These are phyloP conservation scores for Hepsetus odoe DNA, from an alignment of 2,113 vertebrate genomes.

Conservation along the genomic window DNA sequence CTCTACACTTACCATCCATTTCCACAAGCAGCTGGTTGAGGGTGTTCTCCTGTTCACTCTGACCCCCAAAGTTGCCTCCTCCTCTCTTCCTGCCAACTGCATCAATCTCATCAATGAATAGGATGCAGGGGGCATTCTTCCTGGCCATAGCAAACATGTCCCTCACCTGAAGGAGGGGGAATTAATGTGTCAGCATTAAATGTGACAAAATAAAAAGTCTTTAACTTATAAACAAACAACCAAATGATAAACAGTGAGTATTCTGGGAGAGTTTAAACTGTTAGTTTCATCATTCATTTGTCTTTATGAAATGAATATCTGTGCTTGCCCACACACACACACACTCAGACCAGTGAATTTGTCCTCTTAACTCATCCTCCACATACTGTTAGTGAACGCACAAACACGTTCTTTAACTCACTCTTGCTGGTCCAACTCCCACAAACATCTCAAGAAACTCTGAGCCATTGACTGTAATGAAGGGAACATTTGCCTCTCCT, in stretches of 20 bases:
- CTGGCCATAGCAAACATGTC: slow-evolving; percentile 75
- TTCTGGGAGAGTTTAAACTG: too few relatives aligned
- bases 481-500: slow-evolving; percentile 74
- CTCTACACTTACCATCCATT: slow-evolving; percentile 67
- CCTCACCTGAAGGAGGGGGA: slow-evolving; percentile 64
- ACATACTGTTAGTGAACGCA: too few relatives aligned
- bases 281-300: too few relatives aligned
- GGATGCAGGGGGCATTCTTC: slow-evolving; percentile 74
- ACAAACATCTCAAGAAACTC: slow-evolving; percentile 79
- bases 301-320: too few relatives aligned
- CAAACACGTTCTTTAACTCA: slow-evolving; percentile 45
- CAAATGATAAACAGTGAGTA: too few relatives aligned
- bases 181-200: neutral
- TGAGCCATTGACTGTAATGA: slow-evolving; percentile 74
- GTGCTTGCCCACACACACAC: too few relatives aligned
- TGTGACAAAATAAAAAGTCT: too few relatives aligned
- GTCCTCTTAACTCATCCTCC: too few relatives aligned
- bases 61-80: slow-evolving; percentile 67
- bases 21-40: slow-evolving; percentile 75
- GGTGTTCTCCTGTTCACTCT: slow-evolving; percentile 76
- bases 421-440: slow-evolving; percentile 73
- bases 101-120: slow-evolving; percentile 78
- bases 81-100: slow-evolving; percentile 72
- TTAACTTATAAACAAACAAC: too few relatives aligned
- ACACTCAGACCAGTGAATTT: too few relatives aligned